Percentiles rank a stretch among this genome's conserved stretches.
Evolutionary conservation across 2,888 invertebrate species (phyloP).

Genomic region (Leptopilina drosophilae): DNA sequence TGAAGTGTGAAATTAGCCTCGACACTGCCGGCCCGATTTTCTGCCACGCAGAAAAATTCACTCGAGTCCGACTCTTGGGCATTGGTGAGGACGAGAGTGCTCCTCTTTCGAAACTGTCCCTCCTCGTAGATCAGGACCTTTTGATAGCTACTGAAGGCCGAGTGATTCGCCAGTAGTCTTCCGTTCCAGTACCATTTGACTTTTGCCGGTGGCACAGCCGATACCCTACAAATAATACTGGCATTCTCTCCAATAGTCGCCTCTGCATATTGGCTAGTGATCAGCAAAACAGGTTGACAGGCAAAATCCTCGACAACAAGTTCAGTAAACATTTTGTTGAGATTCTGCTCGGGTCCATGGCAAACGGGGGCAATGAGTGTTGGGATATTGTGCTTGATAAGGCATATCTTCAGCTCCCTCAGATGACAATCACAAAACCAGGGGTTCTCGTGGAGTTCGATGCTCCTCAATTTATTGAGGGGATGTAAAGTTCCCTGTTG

Average conservation of each 20-base stretch:
- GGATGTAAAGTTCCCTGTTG: slow-evolving; percentile 86
- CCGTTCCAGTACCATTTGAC: slow-evolving; percentile 94
- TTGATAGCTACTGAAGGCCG: slow-evolving; percentile 88
- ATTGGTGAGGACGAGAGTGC: slow-evolving; percentile 87
- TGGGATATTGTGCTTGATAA: slow-evolving; percentile 86
- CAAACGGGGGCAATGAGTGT: slow-evolving; percentile 89
- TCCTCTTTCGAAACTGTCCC: slow-evolving; percentile 86
- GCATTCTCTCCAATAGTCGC: slow-evolving; percentile 90
- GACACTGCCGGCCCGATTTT: slow-evolving; percentile 91
- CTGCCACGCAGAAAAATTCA: slow-evolving; percentile 93
- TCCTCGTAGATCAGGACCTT: slow-evolving; percentile 87
- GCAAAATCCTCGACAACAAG: slow-evolving; percentile 90
- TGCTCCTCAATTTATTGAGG: slow-evolving; percentile 85
- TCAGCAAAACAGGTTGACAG: slow-evolving; percentile 89
- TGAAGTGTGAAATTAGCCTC: slow-evolving; percentile 94
- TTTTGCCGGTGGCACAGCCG: slow-evolving; percentile 88
- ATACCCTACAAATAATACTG: slow-evolving; percentile 88
- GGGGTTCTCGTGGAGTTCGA: slow-evolving; percentile 91
- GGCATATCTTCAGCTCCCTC: slow-evolving; percentile 89
- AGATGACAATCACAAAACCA: slow-evolving; percentile 93
- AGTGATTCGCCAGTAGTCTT: slow-evolving; percentile 86
- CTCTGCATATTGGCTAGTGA: slow-evolving; percentile 86
- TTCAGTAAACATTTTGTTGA: slow-evolving; percentile 86
- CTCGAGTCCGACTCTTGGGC: slow-evolving; percentile 90
- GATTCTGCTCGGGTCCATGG: slow-evolving; percentile 83